A percentile compares a stretch with the other conserved stretches of the same genome.
Conservation (phyloP, 2,113 vertebrate genomes). For the Thinocorus orbignyianus region DNA sequence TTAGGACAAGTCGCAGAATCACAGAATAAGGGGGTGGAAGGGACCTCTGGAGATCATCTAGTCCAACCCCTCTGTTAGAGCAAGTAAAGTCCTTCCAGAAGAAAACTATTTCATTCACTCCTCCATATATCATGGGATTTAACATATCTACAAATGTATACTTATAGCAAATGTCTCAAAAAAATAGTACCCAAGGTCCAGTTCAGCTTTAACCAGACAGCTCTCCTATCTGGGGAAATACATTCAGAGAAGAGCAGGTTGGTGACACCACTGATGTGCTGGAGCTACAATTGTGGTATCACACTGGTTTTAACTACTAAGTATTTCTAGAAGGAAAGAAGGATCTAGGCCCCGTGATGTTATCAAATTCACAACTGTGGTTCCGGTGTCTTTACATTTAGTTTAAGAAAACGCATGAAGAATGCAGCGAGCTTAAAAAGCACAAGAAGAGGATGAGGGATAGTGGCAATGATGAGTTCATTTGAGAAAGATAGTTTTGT, state of each 20-base stretch:
- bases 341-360: not conserved
- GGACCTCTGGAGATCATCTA: no score
- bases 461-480: not conserved
- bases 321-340: not conserved
- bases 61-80: no score
- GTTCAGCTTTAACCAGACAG: not conserved
- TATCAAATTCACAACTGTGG: not conserved
- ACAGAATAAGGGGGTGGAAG: no score
- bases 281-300: not conserved
- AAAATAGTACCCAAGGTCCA: not conserved
- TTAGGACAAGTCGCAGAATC: not conserved
- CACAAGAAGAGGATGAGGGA: not conserved
- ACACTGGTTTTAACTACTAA: not conserved
- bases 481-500: not conserved
- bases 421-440: not conserved
- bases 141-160: not conserved
- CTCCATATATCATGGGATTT: accelerated
- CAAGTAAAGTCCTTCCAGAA: not conserved
- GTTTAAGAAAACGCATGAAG: not conserved
- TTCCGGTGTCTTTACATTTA: not conserved
- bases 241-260: not conserved
- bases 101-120: not conserved
- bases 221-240: not conserved
- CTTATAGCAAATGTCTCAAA: not conserved
- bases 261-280: not conserved